These are phyloP conservation scores for Hypothenemus hampei DNA, from an alignment of 1,140 invertebrate genomes.

Conservation along the genomic window DNA sequence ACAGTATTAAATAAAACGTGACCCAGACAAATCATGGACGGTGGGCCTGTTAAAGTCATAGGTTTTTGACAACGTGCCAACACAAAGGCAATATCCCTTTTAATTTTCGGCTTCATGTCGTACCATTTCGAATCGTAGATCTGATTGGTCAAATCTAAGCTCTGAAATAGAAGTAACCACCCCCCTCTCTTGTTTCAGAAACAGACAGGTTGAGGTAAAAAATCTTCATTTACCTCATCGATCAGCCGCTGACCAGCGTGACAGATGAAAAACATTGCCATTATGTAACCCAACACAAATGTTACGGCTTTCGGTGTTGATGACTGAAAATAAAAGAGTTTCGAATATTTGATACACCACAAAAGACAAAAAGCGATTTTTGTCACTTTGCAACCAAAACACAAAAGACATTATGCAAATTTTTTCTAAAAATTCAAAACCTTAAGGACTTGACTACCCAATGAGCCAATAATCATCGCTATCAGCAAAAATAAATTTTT, in stretches of 20 bases:
- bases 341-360: background rate
- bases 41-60: slow-evolving; percentile 3
- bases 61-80: slow-evolving; percentile 21
- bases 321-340: slow-evolving; percentile 5
- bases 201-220: background rate
- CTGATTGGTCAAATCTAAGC: slow-evolving; percentile 1
- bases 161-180: slow-evolving; percentile 8
- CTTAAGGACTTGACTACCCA: slow-evolving; percentile 18
- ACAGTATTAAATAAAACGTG: slow-evolving; percentile 6
- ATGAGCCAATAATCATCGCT: slow-evolving; percentile 12
- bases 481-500: slow-evolving; percentile 4
- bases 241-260: slow-evolving; percentile 15
- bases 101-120: slow-evolving; percentile 6
- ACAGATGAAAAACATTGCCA: slow-evolving; percentile 5
- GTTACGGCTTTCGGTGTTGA: slow-evolving; percentile 13
- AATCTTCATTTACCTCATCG: slow-evolving; percentile 9
- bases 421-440: background rate
- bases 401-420: background rate
- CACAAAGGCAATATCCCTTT: slow-evolving; percentile 12
- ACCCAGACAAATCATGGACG: slow-evolving; percentile 11
- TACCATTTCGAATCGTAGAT: slow-evolving; percentile 22
- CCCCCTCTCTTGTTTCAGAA: background rate
- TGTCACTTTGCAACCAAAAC: background rate
- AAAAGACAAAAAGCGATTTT: background rate
- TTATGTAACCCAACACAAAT: slow-evolving; percentile 9